A percentile compares a stretch with the other conserved stretches of the same genome.
These are phyloP conservation scores for Dicrurus megarhynchus DNA, from an alignment of 2,113 vertebrate species.

Conservation along the genomic window DNA sequence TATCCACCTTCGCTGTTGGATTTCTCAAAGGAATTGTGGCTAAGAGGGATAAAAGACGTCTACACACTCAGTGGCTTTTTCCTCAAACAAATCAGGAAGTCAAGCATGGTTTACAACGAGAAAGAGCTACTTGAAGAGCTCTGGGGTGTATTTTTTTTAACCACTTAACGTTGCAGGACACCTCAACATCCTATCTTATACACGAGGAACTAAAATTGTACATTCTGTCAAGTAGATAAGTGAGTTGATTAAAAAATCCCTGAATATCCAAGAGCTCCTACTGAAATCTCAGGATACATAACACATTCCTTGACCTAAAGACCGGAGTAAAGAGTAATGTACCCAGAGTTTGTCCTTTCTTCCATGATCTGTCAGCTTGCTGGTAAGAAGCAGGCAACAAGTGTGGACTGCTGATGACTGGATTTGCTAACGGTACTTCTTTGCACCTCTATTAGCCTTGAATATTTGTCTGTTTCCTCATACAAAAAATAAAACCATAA, in stretches of 20 bases:
- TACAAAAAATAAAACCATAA: neutral
- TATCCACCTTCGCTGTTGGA: slow-evolving; percentile 47
- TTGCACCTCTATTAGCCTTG: neutral
- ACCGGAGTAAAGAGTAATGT: neutral
- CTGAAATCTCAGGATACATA: neutral
- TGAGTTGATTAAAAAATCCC: neutral
- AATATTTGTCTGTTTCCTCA: neutral
- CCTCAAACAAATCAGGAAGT: slow-evolving; percentile 58
- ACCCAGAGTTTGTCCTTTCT: neutral
- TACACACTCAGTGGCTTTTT: slow-evolving; percentile 45
- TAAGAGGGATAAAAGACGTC: slow-evolving; percentile 37
- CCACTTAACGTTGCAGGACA: slow-evolving; percentile 22
- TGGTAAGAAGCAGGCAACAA: neutral
- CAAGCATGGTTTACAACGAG: slow-evolving; percentile 18
- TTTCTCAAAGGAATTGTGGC: slow-evolving; percentile 48
- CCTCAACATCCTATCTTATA: neutral
- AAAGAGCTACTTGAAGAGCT: slow-evolving; percentile 45
- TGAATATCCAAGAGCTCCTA: neutral
- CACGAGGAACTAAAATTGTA: neutral
- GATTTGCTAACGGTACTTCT: neutral
- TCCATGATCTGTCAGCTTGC: neutral
- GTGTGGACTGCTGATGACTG: neutral
- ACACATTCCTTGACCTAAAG: neutral
- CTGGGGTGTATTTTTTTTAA: slow-evolving; percentile 4
- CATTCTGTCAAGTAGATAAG: slow-evolving; percentile 8